These are phyloP conservation scores for Chesias legatella DNA, from an alignment of 2,888 invertebrate species.

Conservation along the genomic window DNA sequence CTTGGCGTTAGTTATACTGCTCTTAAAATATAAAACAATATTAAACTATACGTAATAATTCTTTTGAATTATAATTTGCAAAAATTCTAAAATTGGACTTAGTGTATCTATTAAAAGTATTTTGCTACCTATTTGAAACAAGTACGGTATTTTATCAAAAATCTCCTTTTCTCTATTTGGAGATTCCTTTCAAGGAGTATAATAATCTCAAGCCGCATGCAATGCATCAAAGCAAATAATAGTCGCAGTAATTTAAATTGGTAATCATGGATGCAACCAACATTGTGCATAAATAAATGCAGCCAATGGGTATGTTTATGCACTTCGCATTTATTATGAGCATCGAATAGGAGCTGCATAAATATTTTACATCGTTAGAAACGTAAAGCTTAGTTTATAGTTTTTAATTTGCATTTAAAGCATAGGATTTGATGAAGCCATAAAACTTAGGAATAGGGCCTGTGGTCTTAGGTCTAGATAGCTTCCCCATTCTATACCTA, in stretches of 20 bases:
- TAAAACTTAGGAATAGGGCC: slow-evolving; percentile 20
- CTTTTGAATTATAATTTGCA: too few species aligned
- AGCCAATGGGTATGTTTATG: slow-evolving; percentile 22
- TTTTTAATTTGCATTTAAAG: slow-evolving; percentile 35
- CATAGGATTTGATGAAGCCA: slow-evolving; percentile 31
- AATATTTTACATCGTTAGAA: slow-evolving; percentile 31
- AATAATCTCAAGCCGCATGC: slow-evolving; percentile 16
- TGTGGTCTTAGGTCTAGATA: neutral
- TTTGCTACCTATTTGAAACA: too few species aligned
- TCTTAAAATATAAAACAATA: too few species aligned
- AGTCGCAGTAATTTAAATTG: slow-evolving; percentile 25
- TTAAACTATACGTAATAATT: too few species aligned
- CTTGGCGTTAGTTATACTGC: too few species aligned
- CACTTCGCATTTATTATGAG: slow-evolving; percentile 23
- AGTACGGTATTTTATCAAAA: too few species aligned
- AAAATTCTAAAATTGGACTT: too few species aligned
- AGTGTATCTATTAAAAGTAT: too few species aligned
- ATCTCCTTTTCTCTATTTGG: too few species aligned
- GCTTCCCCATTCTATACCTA: neutral
- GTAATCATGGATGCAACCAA: slow-evolving; percentile 25
- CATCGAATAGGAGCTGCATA: slow-evolving; percentile 19
- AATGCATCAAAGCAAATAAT: slow-evolving; percentile 23
- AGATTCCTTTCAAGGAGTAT: too few species aligned
- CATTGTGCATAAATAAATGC: slow-evolving; percentile 20
- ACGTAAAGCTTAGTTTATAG: slow-evolving; percentile 32